Evolutionary conservation across 1,140 invertebrate species (phyloP).

Genomic region (Dinoponera quadriceps): DNA sequence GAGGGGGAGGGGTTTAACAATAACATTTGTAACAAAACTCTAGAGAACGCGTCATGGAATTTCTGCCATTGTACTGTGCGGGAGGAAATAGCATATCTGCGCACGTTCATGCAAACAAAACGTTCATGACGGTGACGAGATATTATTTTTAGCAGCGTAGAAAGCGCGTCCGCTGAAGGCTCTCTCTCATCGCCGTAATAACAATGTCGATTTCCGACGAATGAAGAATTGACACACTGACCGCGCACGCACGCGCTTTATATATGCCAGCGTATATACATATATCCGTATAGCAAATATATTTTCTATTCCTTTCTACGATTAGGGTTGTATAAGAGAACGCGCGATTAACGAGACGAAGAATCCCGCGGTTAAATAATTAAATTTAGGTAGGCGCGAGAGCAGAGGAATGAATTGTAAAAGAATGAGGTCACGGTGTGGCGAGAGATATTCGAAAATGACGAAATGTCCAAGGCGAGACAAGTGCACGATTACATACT

Average conservation of each 20-base stretch:
- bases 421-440: not conserved
- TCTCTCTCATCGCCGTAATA: conserved; percentile 32
- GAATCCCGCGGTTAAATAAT: not conserved
- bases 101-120: conserved; percentile 27
- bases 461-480: conserved; percentile 6
- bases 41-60: conserved; percentile 44
- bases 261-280: conserved; percentile 11
- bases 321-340: conserved; percentile 21
- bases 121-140: not conserved
- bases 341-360: not conserved
- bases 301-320: conserved; percentile 59
- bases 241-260: conserved; percentile 22
- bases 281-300: conserved; percentile 51
- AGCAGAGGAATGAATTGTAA: conserved; percentile 14
- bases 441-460: conserved; percentile 20
- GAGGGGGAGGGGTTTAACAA: conserved; percentile 51
- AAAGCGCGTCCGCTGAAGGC: conserved; percentile 7
- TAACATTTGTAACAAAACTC: conserved; percentile 27
- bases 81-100: conserved; percentile 66
- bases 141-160: conserved; percentile 25
- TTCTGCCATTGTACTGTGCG: conserved; percentile 70
- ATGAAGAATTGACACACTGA: conserved; percentile 35
- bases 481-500: not conserved
- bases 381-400: conserved; percentile 13
- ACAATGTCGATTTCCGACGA: conserved; percentile 20